Base-by-base conservation (phyloP, 2,797 vertebrate genomes). In the Furcifer pardalis region DNA sequence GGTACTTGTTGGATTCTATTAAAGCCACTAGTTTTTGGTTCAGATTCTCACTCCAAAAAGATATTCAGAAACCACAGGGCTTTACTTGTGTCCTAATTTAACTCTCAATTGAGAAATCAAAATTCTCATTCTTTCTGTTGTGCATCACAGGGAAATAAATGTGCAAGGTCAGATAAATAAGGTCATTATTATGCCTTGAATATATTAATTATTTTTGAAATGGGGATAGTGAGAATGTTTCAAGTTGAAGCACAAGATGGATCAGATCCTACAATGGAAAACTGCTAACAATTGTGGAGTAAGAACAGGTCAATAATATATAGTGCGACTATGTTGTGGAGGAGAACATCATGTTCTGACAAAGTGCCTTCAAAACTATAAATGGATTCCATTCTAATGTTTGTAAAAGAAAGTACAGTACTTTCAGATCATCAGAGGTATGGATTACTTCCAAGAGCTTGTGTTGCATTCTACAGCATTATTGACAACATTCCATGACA, bases 401-500 rank as follows among this genome's bases (percentile, higher is more conserved):
- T 81, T 86, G 79, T 49, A 81, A 37, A 71, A 52, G 63, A 49
- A 81, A 86, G 46, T 77, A 69, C 15, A 86, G 46, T 77, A 69
- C 15, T 35, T 77, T 77, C 59, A 71, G 72, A 68, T 49, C 52
- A 42, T 87, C 62, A 59, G 63, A 63, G 76, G 56, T 25, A 40
- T 59, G 46, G 44, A 66, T 76, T 77, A 71, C 23, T 71, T 62
- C 52, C 30, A 49, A 77, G 77, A 30, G 74, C 59, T 81, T 78
- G 77, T 84, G 78, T 81, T 87, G 7, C 84, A 7, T 76, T 83
- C 77, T 65, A 7, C 46, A 12, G 46, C 35, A 1, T 65, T 63
- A 0, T 0, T 0, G 12, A 25, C 82, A 84, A 73, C 19, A 56
- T 40, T 81, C 27, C 46, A 68, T 1, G 1, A 15, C 79, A 5